A percentile compares a stretch with the other conserved stretches of the same genome.
Conservation (phyloP, 2,113 vertebrate species). For the Propithecus coquereli region DNA sequence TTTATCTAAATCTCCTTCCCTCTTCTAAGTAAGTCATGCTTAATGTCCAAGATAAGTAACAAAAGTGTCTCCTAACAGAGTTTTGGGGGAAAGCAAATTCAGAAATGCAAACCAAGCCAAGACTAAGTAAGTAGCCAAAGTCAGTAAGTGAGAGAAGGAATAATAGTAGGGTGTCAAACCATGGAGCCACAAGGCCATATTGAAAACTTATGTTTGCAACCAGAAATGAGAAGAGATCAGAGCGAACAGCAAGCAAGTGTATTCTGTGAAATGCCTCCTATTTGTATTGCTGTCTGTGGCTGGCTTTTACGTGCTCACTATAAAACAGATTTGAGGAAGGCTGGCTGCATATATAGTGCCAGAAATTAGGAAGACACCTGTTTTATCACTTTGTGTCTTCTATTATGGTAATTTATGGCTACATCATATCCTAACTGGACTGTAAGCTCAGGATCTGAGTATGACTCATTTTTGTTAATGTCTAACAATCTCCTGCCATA, state of each 20-base stretch:
- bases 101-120: not conserved
- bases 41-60: not conserved
- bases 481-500: not conserved
- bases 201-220: not conserved
- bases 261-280: not conserved
- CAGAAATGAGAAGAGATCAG: not conserved
- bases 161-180: not conserved
- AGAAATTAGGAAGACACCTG: not conserved
- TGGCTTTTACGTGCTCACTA: not conserved
- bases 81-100: not conserved
- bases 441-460: not conserved
- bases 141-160: not conserved
- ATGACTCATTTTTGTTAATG: not conserved
- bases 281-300: not conserved
- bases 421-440: not conserved
- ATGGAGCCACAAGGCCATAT: not conserved
- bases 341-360: not conserved
- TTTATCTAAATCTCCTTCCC: not conserved
- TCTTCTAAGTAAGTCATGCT: not conserved
- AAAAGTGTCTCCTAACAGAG: not conserved
- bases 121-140: not conserved
- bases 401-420: not conserved
- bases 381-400: not conserved
- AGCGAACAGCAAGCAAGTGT: not conserved
- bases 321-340: not conserved